These are phyloP conservation scores for Rutpela maculata DNA, from an alignment of 2,888 invertebrate species.

Conservation along the genomic window DNA sequence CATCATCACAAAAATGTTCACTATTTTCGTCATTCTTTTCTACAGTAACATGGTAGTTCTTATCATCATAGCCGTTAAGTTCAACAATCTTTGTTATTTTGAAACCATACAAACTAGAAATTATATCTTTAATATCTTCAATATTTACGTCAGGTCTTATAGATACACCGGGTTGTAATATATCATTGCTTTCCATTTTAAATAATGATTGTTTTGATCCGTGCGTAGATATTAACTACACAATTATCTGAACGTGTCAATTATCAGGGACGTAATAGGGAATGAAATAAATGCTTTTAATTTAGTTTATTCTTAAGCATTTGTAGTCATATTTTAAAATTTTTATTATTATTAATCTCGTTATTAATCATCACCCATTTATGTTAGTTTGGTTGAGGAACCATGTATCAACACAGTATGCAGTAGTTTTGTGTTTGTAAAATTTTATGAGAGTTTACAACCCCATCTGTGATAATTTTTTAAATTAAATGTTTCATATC, in stretches of 20 bases:
- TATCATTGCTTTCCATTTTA: conserved; percentile 21
- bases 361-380: too few relatives aligned
- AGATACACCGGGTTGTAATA: conserved; percentile 74
- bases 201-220: neutral
- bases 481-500: too few relatives aligned
- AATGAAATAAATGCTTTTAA: neutral
- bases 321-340: too few relatives aligned
- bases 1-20: conserved; percentile 71
- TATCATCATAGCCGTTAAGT: conserved; percentile 87
- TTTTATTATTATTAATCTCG: too few relatives aligned
- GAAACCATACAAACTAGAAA: conserved; percentile 80
- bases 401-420: too few relatives aligned
- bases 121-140: conserved; percentile 76
- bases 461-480: too few relatives aligned
- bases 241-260: neutral
- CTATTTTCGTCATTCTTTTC: conserved; percentile 69
- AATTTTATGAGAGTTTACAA: too few relatives aligned
- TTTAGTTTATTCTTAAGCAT: too few relatives aligned
- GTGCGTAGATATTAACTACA: neutral
- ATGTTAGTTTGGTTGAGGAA: too few relatives aligned
- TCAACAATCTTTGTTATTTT: conserved; percentile 77
- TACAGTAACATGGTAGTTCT: conserved; percentile 82
- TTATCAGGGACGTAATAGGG: conserved; percentile 8
- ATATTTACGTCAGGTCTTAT: conserved; percentile 78
- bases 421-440: too few relatives aligned